A percentile compares a stretch with the other conserved stretches of the same genome.
Evolutionary conservation across 1,140 invertebrate species (phyloP).

Genomic region (Macrotrachela quadricornifera): DNA sequence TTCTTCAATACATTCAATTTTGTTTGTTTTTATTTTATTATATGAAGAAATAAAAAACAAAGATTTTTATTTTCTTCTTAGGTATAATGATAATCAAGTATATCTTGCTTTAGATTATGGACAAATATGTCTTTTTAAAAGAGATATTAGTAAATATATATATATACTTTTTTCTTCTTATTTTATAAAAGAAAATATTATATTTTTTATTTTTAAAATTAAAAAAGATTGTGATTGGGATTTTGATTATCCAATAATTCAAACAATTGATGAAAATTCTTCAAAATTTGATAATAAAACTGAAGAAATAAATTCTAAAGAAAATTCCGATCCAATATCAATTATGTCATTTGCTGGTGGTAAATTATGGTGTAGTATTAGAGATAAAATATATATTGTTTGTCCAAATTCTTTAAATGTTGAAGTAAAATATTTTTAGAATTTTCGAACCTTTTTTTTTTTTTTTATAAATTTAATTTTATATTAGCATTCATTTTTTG

Average conservation of each 20-base stretch:
- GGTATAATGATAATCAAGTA: slow-evolving; percentile 71
- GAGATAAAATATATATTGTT: slow-evolving; percentile 57
- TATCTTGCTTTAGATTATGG: slow-evolving; percentile 78
- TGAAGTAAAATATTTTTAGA: slow-evolving; percentile 32
- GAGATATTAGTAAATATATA: slow-evolving; percentile 48
- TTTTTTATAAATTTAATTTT: not conserved
- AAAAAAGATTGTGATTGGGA: slow-evolving; percentile 49
- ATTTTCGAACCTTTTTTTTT: too few relatives aligned
- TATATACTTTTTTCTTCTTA: not conserved
- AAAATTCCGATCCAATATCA: too few relatives aligned
- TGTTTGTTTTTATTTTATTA: slow-evolving; percentile 43
- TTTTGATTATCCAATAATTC: slow-evolving; percentile 42
- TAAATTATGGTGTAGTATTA: slow-evolving; percentile 68
- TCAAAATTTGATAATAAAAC: too few relatives aligned
- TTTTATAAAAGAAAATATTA: too few relatives aligned
- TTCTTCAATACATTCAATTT: slow-evolving; percentile 59
- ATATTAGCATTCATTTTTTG: too few relatives aligned
- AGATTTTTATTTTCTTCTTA: slow-evolving; percentile 23
- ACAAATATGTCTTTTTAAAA: slow-evolving; percentile 60
- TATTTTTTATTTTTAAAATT: not conserved
- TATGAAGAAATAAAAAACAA: not conserved
- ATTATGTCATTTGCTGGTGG: slow-evolving; percentile 53
- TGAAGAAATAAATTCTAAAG: too few relatives aligned
- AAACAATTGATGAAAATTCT: too few relatives aligned
- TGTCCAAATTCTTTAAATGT: slow-evolving; percentile 46